These are phyloP conservation scores for Oligia strigilis DNA, from an alignment of 2,888 invertebrate genomes.

Conservation along the genomic window DNA sequence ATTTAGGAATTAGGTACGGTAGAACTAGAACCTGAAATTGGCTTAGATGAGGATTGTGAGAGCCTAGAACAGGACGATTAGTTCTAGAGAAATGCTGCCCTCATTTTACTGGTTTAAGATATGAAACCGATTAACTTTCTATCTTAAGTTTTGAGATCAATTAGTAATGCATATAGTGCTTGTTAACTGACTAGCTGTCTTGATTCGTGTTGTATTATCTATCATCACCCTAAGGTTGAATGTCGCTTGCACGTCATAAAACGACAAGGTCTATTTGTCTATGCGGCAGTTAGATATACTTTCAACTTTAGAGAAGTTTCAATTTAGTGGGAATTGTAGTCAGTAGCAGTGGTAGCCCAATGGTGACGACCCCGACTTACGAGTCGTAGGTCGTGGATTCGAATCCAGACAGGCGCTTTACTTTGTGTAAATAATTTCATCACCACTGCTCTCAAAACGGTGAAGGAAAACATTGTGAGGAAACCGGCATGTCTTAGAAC, in stretches of 20 bases:
- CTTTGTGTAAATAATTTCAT: background rate
- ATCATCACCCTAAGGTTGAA: background rate
- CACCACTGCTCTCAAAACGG: background rate
- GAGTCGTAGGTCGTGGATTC: background rate
- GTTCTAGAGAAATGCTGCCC: conserved; percentile 28
- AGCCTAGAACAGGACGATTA: conserved; percentile 24
- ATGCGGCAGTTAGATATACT: background rate
- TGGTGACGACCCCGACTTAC: background rate
- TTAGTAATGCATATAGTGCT: background rate
- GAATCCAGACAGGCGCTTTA: background rate
- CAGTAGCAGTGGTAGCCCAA: background rate
- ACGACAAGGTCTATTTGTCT: background rate
- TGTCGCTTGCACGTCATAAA: background rate
- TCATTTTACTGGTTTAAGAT: conserved; percentile 22
- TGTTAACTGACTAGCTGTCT: background rate
- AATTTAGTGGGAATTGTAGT: background rate
- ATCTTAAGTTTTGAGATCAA: conserved; percentile 10
- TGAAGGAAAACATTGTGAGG: background rate
- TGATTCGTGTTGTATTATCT: background rate
- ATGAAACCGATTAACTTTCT: conserved; percentile 36
- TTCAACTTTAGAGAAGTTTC: background rate
- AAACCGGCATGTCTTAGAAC: background rate
- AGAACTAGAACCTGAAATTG: conserved; percentile 40
- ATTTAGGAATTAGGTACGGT: conserved; percentile 38
- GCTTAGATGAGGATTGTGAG: conserved; percentile 10